Base-by-base conservation (phyloP, 2,888 invertebrate genomes). In the Nomada fucata region DNA sequence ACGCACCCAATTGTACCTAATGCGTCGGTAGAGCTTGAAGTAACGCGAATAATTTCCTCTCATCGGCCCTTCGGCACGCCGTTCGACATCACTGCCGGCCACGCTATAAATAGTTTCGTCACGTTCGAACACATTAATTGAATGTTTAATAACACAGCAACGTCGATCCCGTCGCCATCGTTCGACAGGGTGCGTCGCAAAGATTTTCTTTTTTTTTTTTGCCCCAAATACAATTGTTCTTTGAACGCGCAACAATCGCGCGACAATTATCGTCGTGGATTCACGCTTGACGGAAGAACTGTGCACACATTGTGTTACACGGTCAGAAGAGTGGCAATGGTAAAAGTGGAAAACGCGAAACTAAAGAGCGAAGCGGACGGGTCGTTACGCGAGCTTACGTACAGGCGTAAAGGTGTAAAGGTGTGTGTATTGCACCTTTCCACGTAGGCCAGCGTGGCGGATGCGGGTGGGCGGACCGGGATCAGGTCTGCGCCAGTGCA, bases 401-500 rank as follows among this genome's bases (percentile, higher is more conserved):
- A 50, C 47, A 13, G 60, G 20, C 11, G 53, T 47, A 76, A 68
- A 84, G 61, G 79, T 82, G 53, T 47, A 76, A 68, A 84, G 61
- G 79, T 82, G 72, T 82, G 72, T 80, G 63, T 63, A 52, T 83
- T 81, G 79, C 82, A 85, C 85, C 87, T 87, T 89, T 88, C 80
- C 79, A 86, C 89, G 88, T 85, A 81, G 88, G 89, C 85, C 81
- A 83, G 80, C 67, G 80, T 85, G 76, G 89, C 91, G 91, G 91
- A 91, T 91, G 91, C 90, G 90, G 89, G 91, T 91, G 92, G 91
- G 92, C 91, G 91, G 88, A 91, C 92, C 91, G 90, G 91, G 89
- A 90, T 88, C 86, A 63, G 65, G 84, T 57, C 71, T 36, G 85
- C 64, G 83, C 64, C 77, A 47, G 75, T 78, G 82, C 87, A 75